Conservation (phyloP, 2,888 invertebrate genomes). For the Fissipunctia ypsillon region DNA sequence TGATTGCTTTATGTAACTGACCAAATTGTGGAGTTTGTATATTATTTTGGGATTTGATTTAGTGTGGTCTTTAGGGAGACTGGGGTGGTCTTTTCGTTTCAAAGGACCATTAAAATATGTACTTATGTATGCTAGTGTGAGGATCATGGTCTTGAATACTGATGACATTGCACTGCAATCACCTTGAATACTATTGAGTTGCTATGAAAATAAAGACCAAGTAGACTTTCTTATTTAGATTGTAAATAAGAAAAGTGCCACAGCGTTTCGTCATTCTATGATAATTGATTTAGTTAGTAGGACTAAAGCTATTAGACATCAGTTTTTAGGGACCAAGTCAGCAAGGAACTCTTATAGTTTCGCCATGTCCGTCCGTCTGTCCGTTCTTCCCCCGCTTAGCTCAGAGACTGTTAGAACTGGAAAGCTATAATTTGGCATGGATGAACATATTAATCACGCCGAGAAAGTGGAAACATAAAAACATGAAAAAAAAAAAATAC, state of each 20-base stretch:
- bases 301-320: no score
- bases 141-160: background rate
- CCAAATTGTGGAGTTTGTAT: conserved; percentile 29
- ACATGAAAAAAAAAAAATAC: no score
- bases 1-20: conserved; percentile 51
- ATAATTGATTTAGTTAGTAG: no score
- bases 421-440: no score
- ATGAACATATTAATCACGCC: no score
- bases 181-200: background rate
- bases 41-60: conserved; percentile 28
- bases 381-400: no score
- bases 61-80: conserved; percentile 42
- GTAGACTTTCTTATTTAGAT: background rate
- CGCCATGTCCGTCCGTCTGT: no score
- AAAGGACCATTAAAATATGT: background rate
- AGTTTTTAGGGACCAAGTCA: no score
- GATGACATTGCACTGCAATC: background rate
- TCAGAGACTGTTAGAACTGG: no score
- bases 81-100: conserved; percentile 45
- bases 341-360: no score
- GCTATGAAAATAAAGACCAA: background rate
- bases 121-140: background rate
- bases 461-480: no score
- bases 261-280: background rate
- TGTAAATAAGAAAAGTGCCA: background rate